Conservation (phyloP, 2,888 invertebrate species). For the Orchesella flavescens region DNA sequence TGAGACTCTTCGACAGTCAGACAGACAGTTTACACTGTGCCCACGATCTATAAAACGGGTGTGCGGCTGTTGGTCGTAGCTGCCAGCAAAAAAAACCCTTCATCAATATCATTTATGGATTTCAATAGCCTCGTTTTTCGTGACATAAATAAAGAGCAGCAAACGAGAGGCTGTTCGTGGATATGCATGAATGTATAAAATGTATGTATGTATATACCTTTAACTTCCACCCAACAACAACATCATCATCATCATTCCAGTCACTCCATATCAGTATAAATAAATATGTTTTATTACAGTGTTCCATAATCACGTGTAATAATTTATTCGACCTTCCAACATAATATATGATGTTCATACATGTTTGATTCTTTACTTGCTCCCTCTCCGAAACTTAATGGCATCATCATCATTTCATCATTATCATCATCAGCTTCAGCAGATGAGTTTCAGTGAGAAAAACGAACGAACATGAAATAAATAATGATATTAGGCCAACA, state of each 20-base stretch:
- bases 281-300: not conserved
- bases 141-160: constrained; percentile 32
- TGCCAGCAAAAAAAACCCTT: constrained; percentile 40
- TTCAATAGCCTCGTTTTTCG: constrained; percentile 59
- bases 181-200: not conserved
- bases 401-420: constrained; percentile 38
- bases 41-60: constrained; percentile 26
- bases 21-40: constrained; percentile 48
- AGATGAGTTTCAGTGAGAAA: not conserved
- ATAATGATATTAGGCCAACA: too few relatives aligned
- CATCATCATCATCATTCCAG: constrained; percentile 28
- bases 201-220: not conserved
- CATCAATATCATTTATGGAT: constrained; percentile 62
- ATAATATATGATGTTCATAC: not conserved
- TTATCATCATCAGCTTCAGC: not conserved
- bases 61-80: constrained; percentile 40
- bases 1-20: not conserved
- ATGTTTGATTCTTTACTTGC: constrained; percentile 23
- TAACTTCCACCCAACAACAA: not conserved
- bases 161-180: constrained; percentile 1
- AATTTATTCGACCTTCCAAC: constrained; percentile 38
- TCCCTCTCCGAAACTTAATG: constrained; percentile 32
- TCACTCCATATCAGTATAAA: constrained; percentile 22
- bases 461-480: not conserved
- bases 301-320: constrained; percentile 29